Percentiles rank a stretch among this genome's conserved stretches.
These are phyloP conservation scores for Ctenomys sociabilis DNA, from an alignment of 2,113 vertebrate species.

Conservation along the genomic window DNA sequence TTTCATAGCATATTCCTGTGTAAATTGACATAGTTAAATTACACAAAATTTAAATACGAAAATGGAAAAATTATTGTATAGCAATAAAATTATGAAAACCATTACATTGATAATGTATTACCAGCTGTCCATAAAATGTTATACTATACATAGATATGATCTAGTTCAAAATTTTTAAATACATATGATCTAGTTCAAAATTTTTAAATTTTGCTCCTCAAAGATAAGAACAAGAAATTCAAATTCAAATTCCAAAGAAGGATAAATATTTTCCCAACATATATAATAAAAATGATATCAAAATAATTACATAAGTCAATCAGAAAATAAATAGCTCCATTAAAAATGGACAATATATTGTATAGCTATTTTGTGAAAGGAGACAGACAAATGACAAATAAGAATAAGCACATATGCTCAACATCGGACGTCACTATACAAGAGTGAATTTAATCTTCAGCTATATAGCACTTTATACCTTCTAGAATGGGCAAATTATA, in stretches of 20 bases:
- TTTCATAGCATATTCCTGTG: background rate
- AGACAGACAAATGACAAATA: background rate
- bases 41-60: background rate
- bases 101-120: background rate
- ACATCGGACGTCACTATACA: background rate
- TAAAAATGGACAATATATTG: background rate
- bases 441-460: background rate
- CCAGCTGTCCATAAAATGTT: background rate
- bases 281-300: background rate
- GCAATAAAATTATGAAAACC: background rate
- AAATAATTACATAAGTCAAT: background rate
- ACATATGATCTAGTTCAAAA: background rate
- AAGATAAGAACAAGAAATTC: background rate
- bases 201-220: background rate
- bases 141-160: background rate
- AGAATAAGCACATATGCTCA: background rate
- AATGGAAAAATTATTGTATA: background rate
- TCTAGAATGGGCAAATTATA: background rate
- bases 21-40: background rate
- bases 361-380: background rate
- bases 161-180: background rate
- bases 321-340: slow-evolving; percentile 3
- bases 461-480: background rate
- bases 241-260: background rate
- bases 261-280: background rate